These are phyloP conservation scores for Paedocypris micromegethes DNA, from an alignment of 2,797 vertebrate genomes.

Conservation along the genomic window DNA sequence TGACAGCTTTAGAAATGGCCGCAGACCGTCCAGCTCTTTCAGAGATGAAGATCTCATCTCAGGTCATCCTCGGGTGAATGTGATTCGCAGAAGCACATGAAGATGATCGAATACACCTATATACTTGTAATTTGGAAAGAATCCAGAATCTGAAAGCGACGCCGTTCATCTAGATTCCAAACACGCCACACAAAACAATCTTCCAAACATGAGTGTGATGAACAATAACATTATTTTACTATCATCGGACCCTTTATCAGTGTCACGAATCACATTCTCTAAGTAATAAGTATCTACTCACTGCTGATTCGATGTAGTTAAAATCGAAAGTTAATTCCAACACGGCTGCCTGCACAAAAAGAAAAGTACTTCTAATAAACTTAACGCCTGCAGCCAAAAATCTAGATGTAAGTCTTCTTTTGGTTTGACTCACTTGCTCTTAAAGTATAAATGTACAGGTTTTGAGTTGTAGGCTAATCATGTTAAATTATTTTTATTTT, in stretches of 20 bases:
- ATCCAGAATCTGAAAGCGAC: slow-evolving; percentile 1
- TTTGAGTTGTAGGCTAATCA: too few species aligned
- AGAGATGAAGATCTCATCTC: slow-evolving; percentile 4
- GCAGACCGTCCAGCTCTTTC: not conserved
- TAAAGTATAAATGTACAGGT: too few species aligned
- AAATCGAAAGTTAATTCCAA: slow-evolving; percentile 13
- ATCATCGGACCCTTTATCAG: slow-evolving; percentile 1
- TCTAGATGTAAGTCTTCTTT: too few species aligned
- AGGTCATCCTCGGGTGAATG: slow-evolving; percentile 22
- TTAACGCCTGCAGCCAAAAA: too few species aligned
- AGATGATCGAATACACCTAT: not conserved
- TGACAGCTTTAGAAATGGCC: slow-evolving; percentile 14
- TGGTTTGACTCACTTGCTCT: too few species aligned
- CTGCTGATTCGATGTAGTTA: slow-evolving; percentile 1
- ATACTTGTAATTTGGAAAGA: slow-evolving; percentile 4
- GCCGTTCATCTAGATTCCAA: slow-evolving; percentile 11
- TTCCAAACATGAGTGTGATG: slow-evolving; percentile 15
- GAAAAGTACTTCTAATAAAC: too few species aligned
- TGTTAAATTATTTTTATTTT: too few species aligned
- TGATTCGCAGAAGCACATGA: slow-evolving; percentile 14
- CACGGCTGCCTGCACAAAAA: too few species aligned
- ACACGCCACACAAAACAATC: slow-evolving; percentile 15
- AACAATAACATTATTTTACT: slow-evolving; percentile 21
- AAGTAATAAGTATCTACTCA: slow-evolving; percentile 6
- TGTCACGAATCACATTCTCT: slow-evolving; percentile 6